These are phyloP conservation scores for Urocitellus parryii DNA, from an alignment of 2,113 vertebrate species.

Conservation along the genomic window DNA sequence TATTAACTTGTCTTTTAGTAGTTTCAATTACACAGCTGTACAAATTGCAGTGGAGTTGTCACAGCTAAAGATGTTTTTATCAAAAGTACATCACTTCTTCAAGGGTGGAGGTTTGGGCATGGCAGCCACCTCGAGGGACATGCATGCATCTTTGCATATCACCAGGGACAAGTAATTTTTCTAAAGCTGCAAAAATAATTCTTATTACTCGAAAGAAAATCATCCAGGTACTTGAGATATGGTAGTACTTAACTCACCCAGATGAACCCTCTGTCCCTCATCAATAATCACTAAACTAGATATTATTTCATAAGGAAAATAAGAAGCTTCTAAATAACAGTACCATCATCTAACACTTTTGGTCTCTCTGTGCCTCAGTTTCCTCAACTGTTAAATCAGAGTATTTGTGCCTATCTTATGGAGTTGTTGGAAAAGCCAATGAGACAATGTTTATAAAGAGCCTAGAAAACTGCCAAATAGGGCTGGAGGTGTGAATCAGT, in stretches of 20 bases:
- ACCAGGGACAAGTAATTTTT: too few species aligned
- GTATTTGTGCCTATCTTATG: not conserved
- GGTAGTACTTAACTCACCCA: not conserved
- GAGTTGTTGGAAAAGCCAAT: not conserved
- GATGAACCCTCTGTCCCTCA: not conserved
- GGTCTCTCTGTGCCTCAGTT: not conserved
- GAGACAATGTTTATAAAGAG: conserved; percentile 2
- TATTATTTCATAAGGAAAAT: conserved; percentile 21
- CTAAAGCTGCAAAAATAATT: not conserved
- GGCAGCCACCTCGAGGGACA: not conserved
- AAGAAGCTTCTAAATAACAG: not conserved
- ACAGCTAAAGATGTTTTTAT: conserved; percentile 68
- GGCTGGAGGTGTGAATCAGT: not conserved
- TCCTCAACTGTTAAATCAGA: not conserved
- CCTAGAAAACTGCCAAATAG: not conserved
- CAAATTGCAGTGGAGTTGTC: conserved; percentile 69
- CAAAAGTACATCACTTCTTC: conserved; percentile 25
- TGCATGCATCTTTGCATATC: not conserved
- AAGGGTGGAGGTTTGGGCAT: conserved; percentile 14
- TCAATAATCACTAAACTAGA: not conserved
- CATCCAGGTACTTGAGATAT: not conserved
- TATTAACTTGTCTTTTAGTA: conserved; percentile 82
- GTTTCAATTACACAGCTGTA: conserved; percentile 84
- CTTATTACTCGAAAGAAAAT: conserved; percentile 29
- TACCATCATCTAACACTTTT: not conserved